phyloP scores from a whole-genome alignment of 2,113 vertebrate genomes.

The Shinisaurus crocodilurus region DNA sequence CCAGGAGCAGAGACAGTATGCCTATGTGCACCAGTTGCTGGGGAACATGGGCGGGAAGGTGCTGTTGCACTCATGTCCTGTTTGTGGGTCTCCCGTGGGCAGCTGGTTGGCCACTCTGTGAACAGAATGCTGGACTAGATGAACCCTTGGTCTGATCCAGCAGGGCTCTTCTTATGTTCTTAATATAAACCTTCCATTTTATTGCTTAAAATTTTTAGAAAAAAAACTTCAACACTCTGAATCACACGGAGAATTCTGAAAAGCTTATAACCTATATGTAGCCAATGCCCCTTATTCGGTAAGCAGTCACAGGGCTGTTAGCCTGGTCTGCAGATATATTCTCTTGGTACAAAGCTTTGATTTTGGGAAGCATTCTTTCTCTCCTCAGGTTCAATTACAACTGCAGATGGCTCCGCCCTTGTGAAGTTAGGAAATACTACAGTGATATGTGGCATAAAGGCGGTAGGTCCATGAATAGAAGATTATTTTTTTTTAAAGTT shows the following conservation, averaged over 20 bases:
- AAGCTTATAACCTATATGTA: background rate
- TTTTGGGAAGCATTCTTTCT: slow-evolving; percentile 23
- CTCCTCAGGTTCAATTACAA: slow-evolving; percentile 90
- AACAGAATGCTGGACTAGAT: too few relatives aligned
- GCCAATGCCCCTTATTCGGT: background rate
- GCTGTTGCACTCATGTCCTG: too few relatives aligned
- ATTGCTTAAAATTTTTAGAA: background rate
- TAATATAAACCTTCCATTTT: background rate
- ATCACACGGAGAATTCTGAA: background rate
- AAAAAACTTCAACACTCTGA: background rate
- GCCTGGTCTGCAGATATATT: background rate
- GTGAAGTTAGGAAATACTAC: slow-evolving; percentile 96
- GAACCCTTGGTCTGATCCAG: too few relatives aligned
- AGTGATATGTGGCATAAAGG: slow-evolving; percentile 95
- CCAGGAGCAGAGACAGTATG: too few relatives aligned
- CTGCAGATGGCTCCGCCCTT: slow-evolving; percentile 93
- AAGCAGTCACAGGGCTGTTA: background rate
- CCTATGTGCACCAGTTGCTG: too few relatives aligned
- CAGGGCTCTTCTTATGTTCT: too few relatives aligned
- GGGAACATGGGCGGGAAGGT: too few relatives aligned
- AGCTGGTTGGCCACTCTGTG: too few relatives aligned
- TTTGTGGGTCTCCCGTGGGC: too few relatives aligned
- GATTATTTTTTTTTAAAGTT: background rate
- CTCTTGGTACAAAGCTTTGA: background rate
- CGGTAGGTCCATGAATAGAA: slow-evolving; percentile 75